phyloP scores from a whole-genome alignment of 2,797 vertebrate genomes.

The Columba guinea region DNA sequence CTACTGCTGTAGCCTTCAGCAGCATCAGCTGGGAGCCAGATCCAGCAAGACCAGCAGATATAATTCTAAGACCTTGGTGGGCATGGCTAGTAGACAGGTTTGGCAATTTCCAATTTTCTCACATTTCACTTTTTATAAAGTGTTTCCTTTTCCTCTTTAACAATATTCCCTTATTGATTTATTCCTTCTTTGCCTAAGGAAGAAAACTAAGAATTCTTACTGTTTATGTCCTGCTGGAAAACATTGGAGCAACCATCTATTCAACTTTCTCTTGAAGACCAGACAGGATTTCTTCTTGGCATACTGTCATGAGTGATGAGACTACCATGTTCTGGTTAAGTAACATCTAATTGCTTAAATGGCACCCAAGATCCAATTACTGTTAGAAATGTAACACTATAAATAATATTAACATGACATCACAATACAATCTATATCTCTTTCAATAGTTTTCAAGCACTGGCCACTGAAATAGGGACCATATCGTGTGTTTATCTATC shows the following conservation, averaged over 20 bases:
- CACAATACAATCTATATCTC: neutral
- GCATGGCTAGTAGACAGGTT: neutral
- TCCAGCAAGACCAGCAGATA: neutral
- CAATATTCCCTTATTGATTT: neutral
- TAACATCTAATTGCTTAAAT: neutral
- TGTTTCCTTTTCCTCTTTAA: neutral
- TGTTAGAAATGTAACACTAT: neutral
- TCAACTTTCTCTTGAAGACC: neutral
- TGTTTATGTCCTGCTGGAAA: neutral
- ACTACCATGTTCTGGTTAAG: neutral
- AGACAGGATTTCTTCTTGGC: neutral
- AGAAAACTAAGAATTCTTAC: neutral
- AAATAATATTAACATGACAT: neutral
- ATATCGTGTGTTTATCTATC: neutral
- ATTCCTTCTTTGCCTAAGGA: neutral
- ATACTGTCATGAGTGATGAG: neutral
- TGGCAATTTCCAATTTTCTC: neutral
- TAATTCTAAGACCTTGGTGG: neutral
- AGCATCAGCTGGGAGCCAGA: accelerated
- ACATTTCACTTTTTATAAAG: neutral
- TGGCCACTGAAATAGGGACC: neutral
- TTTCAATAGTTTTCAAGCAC: neutral
- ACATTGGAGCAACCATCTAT: neutral
- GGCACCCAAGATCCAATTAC: neutral
- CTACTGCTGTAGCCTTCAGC: neutral